These are phyloP conservation scores for Drosophila nasuta DNA, from an alignment of 1,140 invertebrate genomes.

Conservation along the genomic window DNA sequence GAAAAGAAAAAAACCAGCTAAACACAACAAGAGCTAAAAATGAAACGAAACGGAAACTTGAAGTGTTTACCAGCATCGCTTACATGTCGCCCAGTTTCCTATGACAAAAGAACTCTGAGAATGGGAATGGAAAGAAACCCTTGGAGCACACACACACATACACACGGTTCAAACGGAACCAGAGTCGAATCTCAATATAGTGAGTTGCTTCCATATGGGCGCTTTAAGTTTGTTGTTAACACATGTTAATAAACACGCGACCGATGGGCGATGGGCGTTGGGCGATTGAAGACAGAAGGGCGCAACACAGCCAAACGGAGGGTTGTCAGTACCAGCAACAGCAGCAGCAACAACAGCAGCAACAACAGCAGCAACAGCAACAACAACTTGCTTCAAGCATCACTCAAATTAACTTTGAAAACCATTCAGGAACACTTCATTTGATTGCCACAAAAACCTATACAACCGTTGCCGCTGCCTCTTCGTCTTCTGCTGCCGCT, in stretches of 20 bases:
- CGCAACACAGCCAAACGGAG: constrained; percentile 12
- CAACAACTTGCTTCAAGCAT: constrained; percentile 62
- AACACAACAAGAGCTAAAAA: constrained; percentile 17
- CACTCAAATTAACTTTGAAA: constrained; percentile 84
- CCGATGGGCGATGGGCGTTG: constrained; percentile 13
- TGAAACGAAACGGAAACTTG: constrained; percentile 67
- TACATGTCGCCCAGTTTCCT: constrained; percentile 35
- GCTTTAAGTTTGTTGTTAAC: constrained; percentile 83
- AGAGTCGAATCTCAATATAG: background rate
- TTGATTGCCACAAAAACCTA: constrained; percentile 78
- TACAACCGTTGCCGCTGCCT: background rate
- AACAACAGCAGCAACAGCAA: constrained; percentile 5
- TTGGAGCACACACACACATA: constrained; percentile 6
- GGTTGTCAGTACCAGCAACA: constrained; percentile 74
- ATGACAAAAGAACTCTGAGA: constrained; percentile 26
- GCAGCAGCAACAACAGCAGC: constrained; percentile 11
- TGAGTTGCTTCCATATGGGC: constrained; percentile 61
- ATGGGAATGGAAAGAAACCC: constrained; percentile 14
- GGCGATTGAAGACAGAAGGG: constrained; percentile 4
- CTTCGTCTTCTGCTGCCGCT: constrained; percentile 5
- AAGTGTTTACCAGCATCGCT: constrained; percentile 80
- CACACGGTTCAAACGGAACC: constrained; percentile 8
- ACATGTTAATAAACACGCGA: constrained; percentile 82
- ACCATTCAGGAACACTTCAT: constrained; percentile 84
- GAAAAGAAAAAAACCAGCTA: constrained; percentile 24